phyloP scores from a whole-genome alignment of 2,797 vertebrate genomes.

The Clarias platycephalus region DNA sequence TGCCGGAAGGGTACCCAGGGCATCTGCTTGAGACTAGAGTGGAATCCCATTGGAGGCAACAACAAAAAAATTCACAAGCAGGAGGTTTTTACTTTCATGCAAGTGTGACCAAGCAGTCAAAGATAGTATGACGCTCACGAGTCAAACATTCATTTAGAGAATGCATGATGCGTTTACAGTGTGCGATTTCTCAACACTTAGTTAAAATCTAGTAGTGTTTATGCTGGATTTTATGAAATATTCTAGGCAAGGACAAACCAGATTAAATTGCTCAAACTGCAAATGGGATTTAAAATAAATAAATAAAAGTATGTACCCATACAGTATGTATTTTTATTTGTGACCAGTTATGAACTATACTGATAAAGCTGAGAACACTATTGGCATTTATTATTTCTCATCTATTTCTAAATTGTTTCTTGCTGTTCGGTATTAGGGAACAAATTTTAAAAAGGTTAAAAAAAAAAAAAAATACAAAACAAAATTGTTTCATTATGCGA shows the following conservation, averaged over 20 bases:
- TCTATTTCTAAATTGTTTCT: neutral
- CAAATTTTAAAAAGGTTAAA: neutral
- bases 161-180: neutral
- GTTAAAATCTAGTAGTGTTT: neutral
- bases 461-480: neutral
- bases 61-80: neutral
- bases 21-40: neutral
- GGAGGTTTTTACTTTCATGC: neutral
- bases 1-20: neutral
- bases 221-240: neutral
- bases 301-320: no score
- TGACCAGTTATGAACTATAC: neutral
- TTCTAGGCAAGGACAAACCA: neutral
- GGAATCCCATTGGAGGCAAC: neutral
- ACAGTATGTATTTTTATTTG: neutral
- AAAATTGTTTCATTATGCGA: neutral
- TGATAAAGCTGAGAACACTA: neutral
- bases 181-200: neutral
- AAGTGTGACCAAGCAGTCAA: neutral
- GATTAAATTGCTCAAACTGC: neutral
- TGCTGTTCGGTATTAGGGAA: no score
- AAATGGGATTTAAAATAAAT: no score
- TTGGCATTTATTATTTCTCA: neutral
- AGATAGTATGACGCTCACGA: neutral
- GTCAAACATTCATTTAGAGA: neutral